phyloP scores from a whole-genome alignment of 1,140 invertebrate species.

The Maconellicoccus hirsutus region DNA sequence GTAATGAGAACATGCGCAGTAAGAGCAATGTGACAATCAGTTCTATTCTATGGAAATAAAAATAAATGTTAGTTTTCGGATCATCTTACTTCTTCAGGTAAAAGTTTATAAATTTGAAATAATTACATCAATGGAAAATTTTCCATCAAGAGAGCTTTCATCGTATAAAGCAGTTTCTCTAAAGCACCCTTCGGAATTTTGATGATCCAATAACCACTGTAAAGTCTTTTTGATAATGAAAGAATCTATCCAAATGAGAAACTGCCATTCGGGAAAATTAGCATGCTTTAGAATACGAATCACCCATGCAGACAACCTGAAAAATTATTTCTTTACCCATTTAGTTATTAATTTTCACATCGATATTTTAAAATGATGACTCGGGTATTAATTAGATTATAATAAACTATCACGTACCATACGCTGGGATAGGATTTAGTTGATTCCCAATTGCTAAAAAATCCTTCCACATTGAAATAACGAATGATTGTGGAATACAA shows the following conservation, averaged over 20 bases:
- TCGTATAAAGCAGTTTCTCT: constrained; percentile 32
- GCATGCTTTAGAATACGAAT: constrained; percentile 37
- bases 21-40: constrained; percentile 35
- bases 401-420: constrained; percentile 33
- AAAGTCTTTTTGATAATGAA: constrained; percentile 34
- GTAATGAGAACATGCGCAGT: constrained; percentile 43
- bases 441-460: constrained; percentile 39
- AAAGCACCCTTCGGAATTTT: constrained; percentile 38
- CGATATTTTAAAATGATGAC: neutral
- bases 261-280: constrained; percentile 44
- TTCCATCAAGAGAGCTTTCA: constrained; percentile 32
- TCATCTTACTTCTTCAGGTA: no score
- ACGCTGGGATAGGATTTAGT: constrained; percentile 35
- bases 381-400: no score
- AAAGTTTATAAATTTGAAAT: neutral
- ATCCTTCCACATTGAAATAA: constrained; percentile 34
- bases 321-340: neutral
- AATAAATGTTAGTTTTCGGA: neutral
- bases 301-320: constrained; percentile 40
- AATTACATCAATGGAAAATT: constrained; percentile 17
- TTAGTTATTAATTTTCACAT: neutral
- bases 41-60: constrained; percentile 21
- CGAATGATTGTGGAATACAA: constrained; percentile 38
- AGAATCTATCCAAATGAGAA: constrained; percentile 38
- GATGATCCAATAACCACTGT: constrained; percentile 38